Conservation (phyloP, 2,113 vertebrate species). For the Lamprologus speciosus region DNA sequence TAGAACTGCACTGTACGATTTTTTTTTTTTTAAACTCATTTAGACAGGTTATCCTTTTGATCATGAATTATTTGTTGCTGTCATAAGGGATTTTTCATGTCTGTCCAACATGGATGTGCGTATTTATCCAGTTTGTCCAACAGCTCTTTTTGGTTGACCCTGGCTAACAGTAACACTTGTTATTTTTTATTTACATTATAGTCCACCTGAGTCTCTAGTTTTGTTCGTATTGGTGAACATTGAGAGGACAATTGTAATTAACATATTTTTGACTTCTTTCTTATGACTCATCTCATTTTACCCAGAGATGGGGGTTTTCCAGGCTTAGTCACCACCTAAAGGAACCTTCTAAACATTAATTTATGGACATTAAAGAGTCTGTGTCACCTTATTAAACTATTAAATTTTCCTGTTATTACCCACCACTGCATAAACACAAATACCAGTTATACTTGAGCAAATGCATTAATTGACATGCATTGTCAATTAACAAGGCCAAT, state of each 20-base stretch:
- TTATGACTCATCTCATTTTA: not conserved
- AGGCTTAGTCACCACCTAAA: not conserved
- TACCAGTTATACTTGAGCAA: not conserved
- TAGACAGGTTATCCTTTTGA: not conserved
- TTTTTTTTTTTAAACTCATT: not conserved
- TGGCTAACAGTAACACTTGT: not conserved
- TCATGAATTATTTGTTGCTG: not conserved
- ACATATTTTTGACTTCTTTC: not conserved
- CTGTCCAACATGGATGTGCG: not conserved
- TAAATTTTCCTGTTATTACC: not conserved
- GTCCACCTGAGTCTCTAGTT: not conserved
- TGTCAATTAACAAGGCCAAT: not conserved
- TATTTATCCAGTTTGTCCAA: not conserved
- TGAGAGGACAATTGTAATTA: not conserved
- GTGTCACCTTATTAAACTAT: not conserved
- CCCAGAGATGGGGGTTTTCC: not conserved
- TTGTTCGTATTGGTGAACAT: not conserved
- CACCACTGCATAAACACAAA: not conserved
- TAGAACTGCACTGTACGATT: not conserved
- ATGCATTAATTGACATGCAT: not conserved
- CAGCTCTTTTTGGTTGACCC: not conserved
- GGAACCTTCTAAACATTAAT: not conserved
- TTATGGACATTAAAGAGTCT: not conserved
- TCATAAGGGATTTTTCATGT: not conserved
- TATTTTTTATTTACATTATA: not conserved